Base-by-base conservation (phyloP, 1,140 invertebrate species). In the Ephestia elutella region DNA sequence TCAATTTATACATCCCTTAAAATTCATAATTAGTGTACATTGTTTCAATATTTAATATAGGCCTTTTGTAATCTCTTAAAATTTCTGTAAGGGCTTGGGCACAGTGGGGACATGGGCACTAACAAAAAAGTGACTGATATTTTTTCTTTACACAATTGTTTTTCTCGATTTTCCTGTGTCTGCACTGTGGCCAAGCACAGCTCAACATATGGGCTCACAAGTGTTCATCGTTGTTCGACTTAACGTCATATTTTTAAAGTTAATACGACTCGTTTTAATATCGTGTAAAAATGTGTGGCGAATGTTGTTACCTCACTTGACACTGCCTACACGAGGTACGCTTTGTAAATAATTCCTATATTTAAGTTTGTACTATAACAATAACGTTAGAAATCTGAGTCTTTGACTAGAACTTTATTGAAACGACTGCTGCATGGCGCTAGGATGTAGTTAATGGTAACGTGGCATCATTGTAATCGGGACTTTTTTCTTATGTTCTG, bases 341-440 rank as follows among this genome's bases (percentile, higher is more conserved):
- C 78, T 82, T 82, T 87, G 84, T 87, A 87, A 82, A 87, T 87
- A 86, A 79, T 80, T 71, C 65, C 73, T 82, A 82, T 78, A 64
- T 76, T 80, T 87, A 87, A 84, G 82, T 83, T 80, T 84, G 68
- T 82, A 84, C 68, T 86, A 78, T 85, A 53, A 84, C 71, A 75
- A 25, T 81, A 81, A 70, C 62, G 66, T 75, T 80, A 72, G 75
- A 65, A 59, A 68, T 67, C 55, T 57, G 35, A 48, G 61, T 68
- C 49, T 56, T 57, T 66, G 60, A 68, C 64, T 62, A 68, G 59
- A 70, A 66, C 59, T 59, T 64, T 7, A 25, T 25, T 62, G 57
- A 44, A 44, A 68, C 68, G 66, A 70, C 68, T 64, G 63, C 68
- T 63, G 63, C 66, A 61, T 56, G 69, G 56, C 60, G 68, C 66